phyloP scores from a whole-genome alignment of 2,888 invertebrate genomes.

The Apotomis turbidana region DNA sequence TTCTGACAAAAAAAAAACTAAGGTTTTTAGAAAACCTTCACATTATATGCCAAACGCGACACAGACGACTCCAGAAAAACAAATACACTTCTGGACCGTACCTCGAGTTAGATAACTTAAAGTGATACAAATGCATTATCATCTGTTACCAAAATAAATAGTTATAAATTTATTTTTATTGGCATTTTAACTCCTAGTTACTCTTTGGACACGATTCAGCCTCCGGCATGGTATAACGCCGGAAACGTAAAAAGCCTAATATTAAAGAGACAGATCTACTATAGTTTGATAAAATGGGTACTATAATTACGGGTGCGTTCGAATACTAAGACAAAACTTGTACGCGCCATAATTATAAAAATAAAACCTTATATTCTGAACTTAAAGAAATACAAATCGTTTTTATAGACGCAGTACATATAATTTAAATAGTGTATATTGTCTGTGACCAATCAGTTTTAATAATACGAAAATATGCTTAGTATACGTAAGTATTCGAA shows the following conservation, averaged over 20 bases:
- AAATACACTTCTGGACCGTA: constrained; percentile 13
- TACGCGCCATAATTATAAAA: too few relatives aligned
- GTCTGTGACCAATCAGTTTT: too few relatives aligned
- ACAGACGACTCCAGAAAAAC: constrained; percentile 13
- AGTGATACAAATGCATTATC: constrained; percentile 45
- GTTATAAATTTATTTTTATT: constrained; percentile 52
- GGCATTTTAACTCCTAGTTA: constrained; percentile 56
- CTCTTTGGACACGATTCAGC: constrained; percentile 77
- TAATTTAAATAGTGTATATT: too few relatives aligned
- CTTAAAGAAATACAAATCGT: too few relatives aligned
- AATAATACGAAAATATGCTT: too few relatives aligned
- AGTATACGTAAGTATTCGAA: constrained; percentile 9
- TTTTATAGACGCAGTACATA: too few relatives aligned
- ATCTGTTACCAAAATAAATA: constrained; percentile 54
- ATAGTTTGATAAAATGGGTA: constrained; percentile 48
- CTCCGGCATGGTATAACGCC: constrained; percentile 64
- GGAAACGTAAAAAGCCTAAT: constrained; percentile 49
- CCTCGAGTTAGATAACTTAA: constrained; percentile 21
- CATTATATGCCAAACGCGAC: constrained; percentile 17
- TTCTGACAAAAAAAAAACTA: constrained; percentile 49
- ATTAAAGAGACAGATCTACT: constrained; percentile 58
- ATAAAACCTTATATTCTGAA: not conserved
- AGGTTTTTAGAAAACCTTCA: constrained; percentile 58
- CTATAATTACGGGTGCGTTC: constrained; percentile 23
- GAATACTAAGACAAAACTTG: not conserved